phyloP scores from a whole-genome alignment of 2,113 vertebrate species.

The Podilymbus podiceps region DNA sequence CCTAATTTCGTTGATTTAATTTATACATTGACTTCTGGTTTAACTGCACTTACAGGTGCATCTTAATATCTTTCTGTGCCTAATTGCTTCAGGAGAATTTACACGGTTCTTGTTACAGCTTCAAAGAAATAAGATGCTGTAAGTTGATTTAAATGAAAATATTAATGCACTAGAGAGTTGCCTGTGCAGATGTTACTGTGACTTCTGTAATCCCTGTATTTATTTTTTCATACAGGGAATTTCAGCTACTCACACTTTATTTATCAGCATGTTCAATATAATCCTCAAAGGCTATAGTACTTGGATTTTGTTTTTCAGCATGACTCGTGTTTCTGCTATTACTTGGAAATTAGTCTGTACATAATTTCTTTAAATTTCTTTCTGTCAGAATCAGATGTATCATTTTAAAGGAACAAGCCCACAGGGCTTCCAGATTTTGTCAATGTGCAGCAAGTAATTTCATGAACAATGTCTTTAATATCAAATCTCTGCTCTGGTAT shows the following conservation, averaged over 20 bases:
- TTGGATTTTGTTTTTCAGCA: not conserved
- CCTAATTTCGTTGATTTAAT: not conserved
- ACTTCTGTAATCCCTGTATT: not conserved
- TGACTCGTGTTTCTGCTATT: not conserved
- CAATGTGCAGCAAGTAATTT: constrained; percentile 24
- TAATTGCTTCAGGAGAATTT: not conserved
- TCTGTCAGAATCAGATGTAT: not conserved
- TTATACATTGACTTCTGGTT: not conserved
- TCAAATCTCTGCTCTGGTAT: not conserved
- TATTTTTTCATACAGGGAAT: not conserved
- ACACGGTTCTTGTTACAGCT: not conserved
- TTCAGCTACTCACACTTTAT: not conserved
- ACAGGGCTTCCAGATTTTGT: not conserved
- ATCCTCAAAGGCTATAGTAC: not conserved
- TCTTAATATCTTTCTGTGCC: not conserved
- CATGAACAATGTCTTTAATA: constrained; percentile 29
- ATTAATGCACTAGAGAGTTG: not conserved
- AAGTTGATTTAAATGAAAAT: constrained; percentile 3
- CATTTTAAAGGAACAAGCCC: constrained; percentile 23
- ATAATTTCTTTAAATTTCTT: not conserved
- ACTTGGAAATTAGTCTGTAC: not conserved
- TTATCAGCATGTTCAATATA: not conserved
- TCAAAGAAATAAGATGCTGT: not conserved
- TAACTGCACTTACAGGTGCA: not conserved
- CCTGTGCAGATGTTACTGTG: not conserved